These are phyloP conservation scores for Sesamia nonagrioides DNA, from an alignment of 1,140 invertebrate species.

Conservation along the genomic window DNA sequence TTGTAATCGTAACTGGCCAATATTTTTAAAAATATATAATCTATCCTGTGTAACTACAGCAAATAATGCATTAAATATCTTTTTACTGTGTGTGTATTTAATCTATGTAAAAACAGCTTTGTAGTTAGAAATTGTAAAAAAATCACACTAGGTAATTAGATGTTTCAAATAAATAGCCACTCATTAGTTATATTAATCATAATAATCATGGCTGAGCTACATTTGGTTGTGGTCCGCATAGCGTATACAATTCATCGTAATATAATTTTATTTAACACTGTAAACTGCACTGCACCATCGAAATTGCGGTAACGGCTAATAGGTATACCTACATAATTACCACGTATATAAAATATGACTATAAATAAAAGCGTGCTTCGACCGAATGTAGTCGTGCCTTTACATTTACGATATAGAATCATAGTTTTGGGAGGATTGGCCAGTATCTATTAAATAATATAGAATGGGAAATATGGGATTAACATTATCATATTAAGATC, in stretches of 20 bases:
- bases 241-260: not conserved
- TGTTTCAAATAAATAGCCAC: constrained; percentile 56
- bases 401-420: constrained; percentile 37
- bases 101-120: constrained; percentile 73
- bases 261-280: not conserved
- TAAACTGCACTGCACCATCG: constrained; percentile 23
- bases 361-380: not conserved
- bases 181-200: constrained; percentile 48
- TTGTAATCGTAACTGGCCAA: constrained; percentile 62
- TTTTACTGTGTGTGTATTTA: constrained; percentile 73
- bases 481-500: constrained; percentile 40
- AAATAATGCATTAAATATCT: constrained; percentile 58
- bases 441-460: constrained; percentile 29
- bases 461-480: constrained; percentile 3
- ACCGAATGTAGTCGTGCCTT: constrained; percentile 25
- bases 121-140: constrained; percentile 74
- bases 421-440: constrained; percentile 53
- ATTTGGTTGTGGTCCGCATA: constrained; percentile 9
- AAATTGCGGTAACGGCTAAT: not conserved
- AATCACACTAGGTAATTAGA: constrained; percentile 56
- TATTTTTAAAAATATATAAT: constrained; percentile 60
- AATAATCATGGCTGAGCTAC: constrained; percentile 27
- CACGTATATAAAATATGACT: not conserved
- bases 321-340: not conserved
- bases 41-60: constrained; percentile 55